phyloP scores from a whole-genome alignment of 2,888 invertebrate species.

The Hermaeophaga mercurialis region DNA sequence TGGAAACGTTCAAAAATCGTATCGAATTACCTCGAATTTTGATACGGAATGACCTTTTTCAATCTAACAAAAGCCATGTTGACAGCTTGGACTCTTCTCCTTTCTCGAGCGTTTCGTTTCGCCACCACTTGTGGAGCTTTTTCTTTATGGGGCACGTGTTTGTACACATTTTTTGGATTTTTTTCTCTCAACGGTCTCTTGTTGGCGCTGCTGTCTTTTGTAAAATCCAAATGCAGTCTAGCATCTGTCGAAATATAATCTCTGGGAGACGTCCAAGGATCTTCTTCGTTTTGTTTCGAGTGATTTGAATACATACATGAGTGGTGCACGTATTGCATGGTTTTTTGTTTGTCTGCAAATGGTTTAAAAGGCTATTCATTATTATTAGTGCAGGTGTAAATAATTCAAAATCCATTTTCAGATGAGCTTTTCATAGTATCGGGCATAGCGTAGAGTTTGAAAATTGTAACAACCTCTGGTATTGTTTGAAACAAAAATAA shows the following conservation, averaged over 20 bases:
- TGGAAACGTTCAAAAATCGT: conserved; percentile 24
- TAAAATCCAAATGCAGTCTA: background rate
- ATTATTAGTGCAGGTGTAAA: no score
- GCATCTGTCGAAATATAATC: conserved; percentile 31
- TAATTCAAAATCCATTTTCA: no score
- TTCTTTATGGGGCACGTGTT: conserved; percentile 58
- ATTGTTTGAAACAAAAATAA: no score
- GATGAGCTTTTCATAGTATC: no score
- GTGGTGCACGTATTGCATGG: conserved; percentile 19
- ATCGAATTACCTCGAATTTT: conserved; percentile 55
- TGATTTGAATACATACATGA: conserved; percentile 28
- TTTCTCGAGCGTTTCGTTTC: conserved; percentile 65
- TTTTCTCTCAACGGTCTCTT: conserved; percentile 34
- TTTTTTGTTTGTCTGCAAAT: conserved; percentile 4
- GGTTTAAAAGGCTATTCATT: background rate
- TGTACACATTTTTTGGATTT: conserved; percentile 32
- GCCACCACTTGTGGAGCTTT: conserved; percentile 66
- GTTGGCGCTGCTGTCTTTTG: conserved; percentile 13
- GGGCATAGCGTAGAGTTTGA: no score
- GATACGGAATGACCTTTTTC: conserved; percentile 64
- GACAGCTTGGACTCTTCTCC: conserved; percentile 68
- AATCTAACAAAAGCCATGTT: conserved; percentile 66
- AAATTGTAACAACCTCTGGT: no score
- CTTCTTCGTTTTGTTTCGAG: conserved; percentile 7
- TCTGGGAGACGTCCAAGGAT: conserved; percentile 20